phyloP scores from a whole-genome alignment of 92 coral and sea anemone genomes.

The Zoanthus sociatus region DNA sequence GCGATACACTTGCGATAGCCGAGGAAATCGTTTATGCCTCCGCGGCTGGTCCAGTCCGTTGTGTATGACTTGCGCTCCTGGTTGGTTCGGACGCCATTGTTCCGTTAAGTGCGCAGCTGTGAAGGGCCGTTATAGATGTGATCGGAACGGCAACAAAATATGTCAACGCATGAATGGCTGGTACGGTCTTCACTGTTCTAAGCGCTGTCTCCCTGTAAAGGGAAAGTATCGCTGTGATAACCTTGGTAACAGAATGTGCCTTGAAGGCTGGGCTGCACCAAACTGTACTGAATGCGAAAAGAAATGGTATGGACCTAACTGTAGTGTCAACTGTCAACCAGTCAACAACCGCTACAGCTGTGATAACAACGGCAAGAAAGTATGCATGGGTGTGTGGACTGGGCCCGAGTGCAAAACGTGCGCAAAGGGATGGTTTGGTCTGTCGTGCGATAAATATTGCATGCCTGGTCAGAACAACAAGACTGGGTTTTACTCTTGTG shows the following conservation, averaged over 20 bases:
- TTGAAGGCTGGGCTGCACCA: constrained; percentile 59
- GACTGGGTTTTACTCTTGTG: constrained; percentile 64
- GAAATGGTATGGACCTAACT: constrained; percentile 61
- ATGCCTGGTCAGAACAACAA: constrained; percentile 36
- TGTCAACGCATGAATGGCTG: constrained; percentile 43
- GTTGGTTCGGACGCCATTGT: constrained; percentile 49
- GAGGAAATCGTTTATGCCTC: constrained; percentile 60
- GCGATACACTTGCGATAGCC: constrained; percentile 41
- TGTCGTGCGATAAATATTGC: constrained; percentile 50
- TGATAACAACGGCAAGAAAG: constrained; percentile 56
- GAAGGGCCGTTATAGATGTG: constrained; percentile 65
- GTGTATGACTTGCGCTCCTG: constrained; percentile 50
- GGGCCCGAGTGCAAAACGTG: constrained; percentile 61
- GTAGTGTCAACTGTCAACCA: constrained; percentile 49
- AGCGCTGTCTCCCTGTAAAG: constrained; percentile 45
- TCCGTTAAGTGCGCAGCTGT: constrained; percentile 1
- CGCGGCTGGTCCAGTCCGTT: constrained; percentile 56
- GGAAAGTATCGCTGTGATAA: constrained; percentile 60
- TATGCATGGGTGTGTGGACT: constrained; percentile 57
- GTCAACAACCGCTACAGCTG: constrained; percentile 56
- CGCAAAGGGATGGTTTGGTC: constrained; percentile 64
- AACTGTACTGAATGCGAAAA: constrained; percentile 56
- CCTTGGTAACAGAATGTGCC: constrained; percentile 57
- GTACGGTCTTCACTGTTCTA: constrained; percentile 57
- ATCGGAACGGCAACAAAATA: constrained; percentile 51